These are phyloP conservation scores for Eilema sororculum DNA, from an alignment of 2,888 invertebrate genomes.

Conservation along the genomic window DNA sequence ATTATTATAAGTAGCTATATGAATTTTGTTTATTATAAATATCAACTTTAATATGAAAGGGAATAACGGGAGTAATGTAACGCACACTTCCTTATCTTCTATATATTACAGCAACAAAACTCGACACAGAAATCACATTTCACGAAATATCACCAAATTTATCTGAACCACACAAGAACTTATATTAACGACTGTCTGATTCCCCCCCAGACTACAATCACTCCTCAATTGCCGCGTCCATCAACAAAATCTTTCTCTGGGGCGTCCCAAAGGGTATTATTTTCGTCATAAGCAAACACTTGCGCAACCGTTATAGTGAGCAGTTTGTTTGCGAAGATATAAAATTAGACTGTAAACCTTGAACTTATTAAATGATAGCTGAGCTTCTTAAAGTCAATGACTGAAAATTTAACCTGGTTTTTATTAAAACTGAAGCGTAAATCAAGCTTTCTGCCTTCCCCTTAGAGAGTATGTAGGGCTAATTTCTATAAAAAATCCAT, in stretches of 20 bases:
- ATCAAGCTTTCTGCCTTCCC: neutral
- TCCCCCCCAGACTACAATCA: slow-evolving; percentile 15
- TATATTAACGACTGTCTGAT: slow-evolving; percentile 7
- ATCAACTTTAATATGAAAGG: neutral
- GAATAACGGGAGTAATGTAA: neutral
- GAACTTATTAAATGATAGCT: neutral
- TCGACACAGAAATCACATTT: neutral
- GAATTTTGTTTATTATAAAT: neutral
- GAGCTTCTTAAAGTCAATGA: neutral
- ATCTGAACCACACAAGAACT: slow-evolving; percentile 6
- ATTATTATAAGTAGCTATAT: too few species aligned
- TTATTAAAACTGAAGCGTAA: neutral
- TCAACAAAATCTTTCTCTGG: slow-evolving; percentile 27
- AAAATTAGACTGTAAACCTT: slow-evolving; percentile 1
- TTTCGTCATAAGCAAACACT: slow-evolving; percentile 38
- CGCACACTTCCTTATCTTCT: neutral
- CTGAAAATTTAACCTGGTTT: neutral
- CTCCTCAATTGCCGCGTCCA: slow-evolving; percentile 33
- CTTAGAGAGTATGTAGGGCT: neutral
- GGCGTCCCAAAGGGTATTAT: slow-evolving; percentile 37
- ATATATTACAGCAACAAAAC: neutral
- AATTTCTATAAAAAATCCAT: neutral
- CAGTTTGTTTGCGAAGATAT: slow-evolving; percentile 29
- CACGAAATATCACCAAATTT: slow-evolving; percentile 11
- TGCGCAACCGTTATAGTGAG: slow-evolving; percentile 13